Percentiles rank a stretch among this genome's conserved stretches.
phyloP scores from a whole-genome alignment of 2,113 vertebrate genomes.

The Megaceryle maxima region DNA sequence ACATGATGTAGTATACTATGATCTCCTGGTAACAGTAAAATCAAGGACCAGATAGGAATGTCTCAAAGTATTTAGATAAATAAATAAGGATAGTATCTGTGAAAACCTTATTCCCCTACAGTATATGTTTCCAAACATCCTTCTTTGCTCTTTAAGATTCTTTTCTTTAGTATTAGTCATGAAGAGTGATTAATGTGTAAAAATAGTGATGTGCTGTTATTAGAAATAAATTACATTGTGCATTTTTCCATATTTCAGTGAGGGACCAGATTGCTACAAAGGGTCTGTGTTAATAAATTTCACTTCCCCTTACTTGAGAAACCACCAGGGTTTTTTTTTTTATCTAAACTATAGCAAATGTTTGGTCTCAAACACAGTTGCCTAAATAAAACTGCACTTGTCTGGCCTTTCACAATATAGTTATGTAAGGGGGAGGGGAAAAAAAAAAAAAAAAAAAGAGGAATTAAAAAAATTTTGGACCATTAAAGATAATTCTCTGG shows the following conservation, averaged over 20 bases:
- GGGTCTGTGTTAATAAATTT: conserved; percentile 9
- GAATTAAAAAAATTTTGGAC: too few species aligned
- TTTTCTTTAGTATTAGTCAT: background rate
- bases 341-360: background rate
- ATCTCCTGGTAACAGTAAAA: background rate
- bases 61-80: background rate
- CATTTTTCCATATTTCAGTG: conserved; percentile 5
- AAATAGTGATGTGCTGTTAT: background rate
- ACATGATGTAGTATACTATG: background rate
- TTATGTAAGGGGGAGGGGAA: background rate
- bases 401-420: background rate
- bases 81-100: background rate
- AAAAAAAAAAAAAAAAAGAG: too few species aligned
- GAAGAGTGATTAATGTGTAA: background rate
- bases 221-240: background rate
- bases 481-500: background rate
- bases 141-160: background rate
- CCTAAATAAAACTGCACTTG: background rate
- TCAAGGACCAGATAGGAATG: background rate
- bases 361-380: background rate
- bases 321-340: background rate
- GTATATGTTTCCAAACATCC: background rate
- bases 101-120: background rate
- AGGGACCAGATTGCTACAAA: background rate
- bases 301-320: conserved; percentile 15